phyloP scores from a whole-genome alignment of 2,797 vertebrate genomes.

The Lagodon rhomboides region DNA sequence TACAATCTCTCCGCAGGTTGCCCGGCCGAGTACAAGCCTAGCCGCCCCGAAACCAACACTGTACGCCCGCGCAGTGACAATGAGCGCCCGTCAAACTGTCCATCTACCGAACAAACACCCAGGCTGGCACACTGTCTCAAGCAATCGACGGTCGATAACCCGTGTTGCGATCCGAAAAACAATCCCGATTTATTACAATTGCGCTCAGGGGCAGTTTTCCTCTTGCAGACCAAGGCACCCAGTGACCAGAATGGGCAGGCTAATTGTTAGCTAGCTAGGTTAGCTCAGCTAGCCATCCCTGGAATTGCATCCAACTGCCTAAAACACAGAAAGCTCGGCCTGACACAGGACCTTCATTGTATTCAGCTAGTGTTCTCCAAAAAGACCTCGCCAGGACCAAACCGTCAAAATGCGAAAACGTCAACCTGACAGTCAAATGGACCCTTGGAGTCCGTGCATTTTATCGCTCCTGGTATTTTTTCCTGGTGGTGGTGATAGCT shows the following conservation, averaged over 20 bases:
- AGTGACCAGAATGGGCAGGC: constrained; percentile 69
- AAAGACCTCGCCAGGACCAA: constrained; percentile 2
- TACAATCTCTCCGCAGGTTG: constrained; percentile 57
- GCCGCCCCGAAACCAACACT: constrained; percentile 80
- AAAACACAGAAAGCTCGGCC: constrained; percentile 58
- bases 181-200: background rate
- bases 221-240: constrained; percentile 50
- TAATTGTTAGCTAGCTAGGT: constrained; percentile 74
- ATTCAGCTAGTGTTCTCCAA: constrained; percentile 10
- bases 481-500: constrained; percentile 72
- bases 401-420: constrained; percentile 32
- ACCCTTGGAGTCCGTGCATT: constrained; percentile 64
- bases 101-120: constrained; percentile 64
- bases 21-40: constrained; percentile 81
- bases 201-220: constrained; percentile 31
- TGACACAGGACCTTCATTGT: constrained; percentile 61
- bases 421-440: constrained; percentile 58
- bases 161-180: background rate
- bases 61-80: constrained; percentile 75
- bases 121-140: background rate
- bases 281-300: constrained; percentile 79
- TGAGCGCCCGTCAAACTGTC: constrained; percentile 71
- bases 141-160: constrained; percentile 32
- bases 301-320: constrained; percentile 65
- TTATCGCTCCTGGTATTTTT: constrained; percentile 69